Conservation (phyloP, 2,888 invertebrate genomes). For the Ischnura elegans region DNA sequence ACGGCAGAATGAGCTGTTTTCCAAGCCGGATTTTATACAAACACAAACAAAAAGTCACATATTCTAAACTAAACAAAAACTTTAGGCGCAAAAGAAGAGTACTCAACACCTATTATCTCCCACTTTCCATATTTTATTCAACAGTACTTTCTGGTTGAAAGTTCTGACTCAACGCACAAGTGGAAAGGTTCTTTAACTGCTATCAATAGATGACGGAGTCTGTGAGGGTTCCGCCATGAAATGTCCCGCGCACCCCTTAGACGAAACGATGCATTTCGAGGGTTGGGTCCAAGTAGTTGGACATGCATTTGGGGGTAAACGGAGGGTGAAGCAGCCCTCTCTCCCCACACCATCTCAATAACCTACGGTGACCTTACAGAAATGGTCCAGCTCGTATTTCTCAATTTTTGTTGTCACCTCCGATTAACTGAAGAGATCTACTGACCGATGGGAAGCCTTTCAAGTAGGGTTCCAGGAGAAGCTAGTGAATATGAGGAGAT, state of each 20-base stretch:
- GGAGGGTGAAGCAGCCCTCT: background rate
- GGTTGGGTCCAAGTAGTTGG: background rate
- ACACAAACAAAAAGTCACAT: no score
- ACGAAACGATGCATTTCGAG: background rate
- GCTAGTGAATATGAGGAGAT: background rate
- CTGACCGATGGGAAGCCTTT: background rate
- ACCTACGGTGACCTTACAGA: background rate
- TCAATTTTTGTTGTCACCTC: constrained; percentile 59
- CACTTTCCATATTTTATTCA: background rate
- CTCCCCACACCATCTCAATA: background rate
- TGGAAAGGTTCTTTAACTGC: background rate
- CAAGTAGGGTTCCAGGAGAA: background rate
- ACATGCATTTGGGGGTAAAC: background rate
- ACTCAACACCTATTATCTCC: background rate
- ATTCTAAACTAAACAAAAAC: no score
- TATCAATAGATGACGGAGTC: background rate
- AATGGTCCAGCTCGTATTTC: constrained; percentile 13
- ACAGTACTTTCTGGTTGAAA: background rate
- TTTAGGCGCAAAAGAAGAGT: no score
- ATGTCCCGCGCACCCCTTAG: background rate
- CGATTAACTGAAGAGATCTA: constrained; percentile 25
- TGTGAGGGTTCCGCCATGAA: background rate
- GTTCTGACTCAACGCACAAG: background rate
- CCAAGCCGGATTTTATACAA: no score
- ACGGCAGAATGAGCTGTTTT: no score